These are phyloP conservation scores for Macaca fascicularis DNA, from an alignment of 2,113 vertebrate genomes.

Conservation along the genomic window T2T-MFA8v1.1 NC_088375.1:204492001-204492500, in stretches of 20 bases:
- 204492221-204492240: not conserved
- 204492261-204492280: not conserved
- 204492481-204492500: not conserved
- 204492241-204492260: not conserved
- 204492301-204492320: not conserved
- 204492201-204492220: not conserved
- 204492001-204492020: fast-evolving
- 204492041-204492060: no score
- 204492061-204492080: fast-evolving
- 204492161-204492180: not conserved
- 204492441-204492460: no score
- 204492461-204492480: not conserved
- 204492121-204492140: not conserved
- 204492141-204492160: not conserved
- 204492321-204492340: not conserved
- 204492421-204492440: not conserved
- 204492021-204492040: not conserved
- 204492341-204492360: not conserved
- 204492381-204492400: not conserved
- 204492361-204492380: not conserved
- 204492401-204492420: not conserved
- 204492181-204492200: not conserved
- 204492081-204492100: no score
- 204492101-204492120: not conserved
- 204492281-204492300: fast-evolving